Base-by-base conservation (phyloP, 1,140 invertebrate species). In the Papilio helenus region DNA sequence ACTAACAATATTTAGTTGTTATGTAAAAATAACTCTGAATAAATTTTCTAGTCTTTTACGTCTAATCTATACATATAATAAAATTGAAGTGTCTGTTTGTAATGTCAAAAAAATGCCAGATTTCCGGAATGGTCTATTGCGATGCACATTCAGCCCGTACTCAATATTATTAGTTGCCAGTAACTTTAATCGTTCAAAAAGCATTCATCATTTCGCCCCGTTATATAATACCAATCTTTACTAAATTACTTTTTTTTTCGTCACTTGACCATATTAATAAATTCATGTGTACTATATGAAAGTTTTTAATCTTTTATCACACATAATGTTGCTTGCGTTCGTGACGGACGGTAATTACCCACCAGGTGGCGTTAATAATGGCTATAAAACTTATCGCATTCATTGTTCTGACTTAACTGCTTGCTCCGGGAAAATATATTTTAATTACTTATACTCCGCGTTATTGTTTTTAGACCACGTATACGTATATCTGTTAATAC, bases 301-400 rank as follows among this genome's bases (percentile, higher is more conserved):
- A 68, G 23, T 68, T 68, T 68, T 68, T 68, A 68, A 68, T 29
- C 23, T 68, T 34, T 68, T 68, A 61, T 61, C 23, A 61, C 58
- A 61, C 58, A 61, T 61, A 16, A 29, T 68, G 61, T 68, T 68
- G 23, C 14, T 68, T 29, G 14, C 26, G 61, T 68, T 68, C 61
- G 61, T 68, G 61, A 68, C 61, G 26, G 26, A 68, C 23, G 26
- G 61, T 68, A 68, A 68, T 68, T 29, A 68, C 26, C 23, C 61
- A 7, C 26, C 23, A 68, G 61, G 61, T 68, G 61, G 61, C 26
- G 61, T 26, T 29, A 26, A 68, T 68, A 68, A 68, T 68, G 26
- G 26, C 61, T 68, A 68, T 68, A 68, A 68, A 68, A 68, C 61
- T 68, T 68, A 68, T 68, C 61, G 61, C 23, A 26, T 29, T 65